Evolutionary conservation across 2,113 vertebrate genomes (phyloP).

Genomic region (Petrocephalus zakoni): DNA sequence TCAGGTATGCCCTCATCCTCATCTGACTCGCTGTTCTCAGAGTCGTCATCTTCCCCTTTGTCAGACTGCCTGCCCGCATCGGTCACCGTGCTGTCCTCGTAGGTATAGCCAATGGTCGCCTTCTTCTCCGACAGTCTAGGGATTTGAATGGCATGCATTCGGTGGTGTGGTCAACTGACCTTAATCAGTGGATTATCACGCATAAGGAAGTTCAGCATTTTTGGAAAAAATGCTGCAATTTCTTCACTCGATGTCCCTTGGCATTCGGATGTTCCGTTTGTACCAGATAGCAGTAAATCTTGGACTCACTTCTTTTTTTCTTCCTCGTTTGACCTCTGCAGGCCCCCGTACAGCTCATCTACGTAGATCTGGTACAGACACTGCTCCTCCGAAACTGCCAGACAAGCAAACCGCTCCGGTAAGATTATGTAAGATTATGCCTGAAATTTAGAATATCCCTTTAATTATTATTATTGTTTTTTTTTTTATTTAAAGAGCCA

Average conservation of each 20-base stretch:
- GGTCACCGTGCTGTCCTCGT: slow-evolving; percentile 85
- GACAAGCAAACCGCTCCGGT: slow-evolving; percentile 26
- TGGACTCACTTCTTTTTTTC: slow-evolving; percentile 90
- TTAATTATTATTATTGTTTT: too few relatives aligned
- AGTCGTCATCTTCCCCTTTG: slow-evolving; percentile 82
- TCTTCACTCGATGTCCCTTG: too few relatives aligned
- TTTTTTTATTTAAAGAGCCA: not conserved
- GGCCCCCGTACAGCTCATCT: slow-evolving; percentile 86
- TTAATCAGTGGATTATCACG: not conserved
- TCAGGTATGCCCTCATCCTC: slow-evolving; percentile 94
- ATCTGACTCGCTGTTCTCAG: slow-evolving; percentile 86
- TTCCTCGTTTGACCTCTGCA: slow-evolving; percentile 84
- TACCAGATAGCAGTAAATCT: not conserved
- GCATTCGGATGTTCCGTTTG: not conserved
- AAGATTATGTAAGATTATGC: not conserved
- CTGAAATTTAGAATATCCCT: not conserved
- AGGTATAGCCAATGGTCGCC: slow-evolving; percentile 89
- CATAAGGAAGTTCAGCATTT: not conserved
- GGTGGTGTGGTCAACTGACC: not conserved
- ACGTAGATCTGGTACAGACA: slow-evolving; percentile 95
- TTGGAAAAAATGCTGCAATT: too few relatives aligned
- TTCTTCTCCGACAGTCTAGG: slow-evolving; percentile 84
- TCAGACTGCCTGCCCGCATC: slow-evolving; percentile 72
- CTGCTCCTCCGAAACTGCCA: slow-evolving; percentile 88
- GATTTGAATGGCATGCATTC: not conserved